Evolutionary conservation across 92 coral and sea anemone species (phyloP).

Genomic region (Porites divaricata): DNA sequence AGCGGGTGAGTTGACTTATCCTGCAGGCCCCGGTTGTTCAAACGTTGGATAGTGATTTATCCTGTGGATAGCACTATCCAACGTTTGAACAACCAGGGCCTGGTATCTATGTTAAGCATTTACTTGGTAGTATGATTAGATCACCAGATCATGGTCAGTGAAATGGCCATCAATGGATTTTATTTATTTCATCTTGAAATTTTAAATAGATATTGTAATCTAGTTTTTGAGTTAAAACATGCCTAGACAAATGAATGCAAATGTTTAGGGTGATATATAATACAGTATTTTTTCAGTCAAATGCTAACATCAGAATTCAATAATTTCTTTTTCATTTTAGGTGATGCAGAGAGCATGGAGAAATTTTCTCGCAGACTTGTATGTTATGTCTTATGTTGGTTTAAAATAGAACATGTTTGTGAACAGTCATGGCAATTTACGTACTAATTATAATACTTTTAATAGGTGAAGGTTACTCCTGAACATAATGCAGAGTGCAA

Average conservation of each 20-base stretch:
- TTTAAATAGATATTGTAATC: too few species aligned
- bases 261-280: background rate
- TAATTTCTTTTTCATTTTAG: constrained; percentile 23
- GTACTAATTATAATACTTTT: background rate
- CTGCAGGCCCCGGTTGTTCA: too few species aligned
- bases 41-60: too few species aligned
- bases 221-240: too few species aligned
- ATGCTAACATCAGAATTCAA: background rate
- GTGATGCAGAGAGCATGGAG: constrained; percentile 92
- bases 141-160: too few species aligned
- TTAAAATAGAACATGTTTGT: background rate
- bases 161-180: too few species aligned
- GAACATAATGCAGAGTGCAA: constrained; percentile 94
- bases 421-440: too few species aligned
- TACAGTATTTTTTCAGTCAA: background rate
- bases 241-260: background rate
- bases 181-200: too few species aligned
- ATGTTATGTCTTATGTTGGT: constrained; percentile 3
- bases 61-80: too few species aligned
- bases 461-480: constrained; percentile 90
- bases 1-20: constrained; percentile 53
- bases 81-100: too few species aligned
- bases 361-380: constrained; percentile 93
- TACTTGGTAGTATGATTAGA: too few species aligned
- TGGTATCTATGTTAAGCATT: too few species aligned